A percentile compares a stretch with the other conserved stretches of the same genome.
These are phyloP conservation scores for Lepeophtheirus nordmannii DNA, from an alignment of 2,888 invertebrate genomes.

Conservation along the genomic window DNA sequence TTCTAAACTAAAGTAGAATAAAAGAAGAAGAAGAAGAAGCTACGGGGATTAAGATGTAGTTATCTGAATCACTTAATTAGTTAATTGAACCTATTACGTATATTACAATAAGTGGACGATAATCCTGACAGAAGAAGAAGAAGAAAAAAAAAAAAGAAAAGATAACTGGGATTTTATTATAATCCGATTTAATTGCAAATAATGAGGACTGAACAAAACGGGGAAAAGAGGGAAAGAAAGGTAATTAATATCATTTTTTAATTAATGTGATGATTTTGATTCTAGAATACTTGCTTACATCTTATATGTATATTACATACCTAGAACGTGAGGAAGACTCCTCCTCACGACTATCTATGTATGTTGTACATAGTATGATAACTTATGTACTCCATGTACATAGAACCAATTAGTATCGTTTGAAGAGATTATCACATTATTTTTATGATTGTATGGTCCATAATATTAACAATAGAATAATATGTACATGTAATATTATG, in stretches of 20 bases:
- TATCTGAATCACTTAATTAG: not conserved
- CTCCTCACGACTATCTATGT: no score
- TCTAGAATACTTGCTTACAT: no score
- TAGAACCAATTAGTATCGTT: constrained; percentile 1
- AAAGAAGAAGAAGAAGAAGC: no score
- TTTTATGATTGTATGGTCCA: not conserved
- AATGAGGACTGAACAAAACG: not conserved
- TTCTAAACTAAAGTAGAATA: no score
- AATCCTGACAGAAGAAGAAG: not conserved
- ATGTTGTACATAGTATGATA: no score
- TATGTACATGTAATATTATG: not conserved
- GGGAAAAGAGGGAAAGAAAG: not conserved
- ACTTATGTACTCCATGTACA: no score
- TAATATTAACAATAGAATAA: not conserved
- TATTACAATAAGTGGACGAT: constrained; percentile 4
- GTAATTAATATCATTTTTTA: not conserved
- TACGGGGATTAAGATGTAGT: no score
- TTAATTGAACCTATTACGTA: constrained; percentile 4
- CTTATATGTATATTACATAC: no score
- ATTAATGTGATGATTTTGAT: not conserved
- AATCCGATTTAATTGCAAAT: constrained; percentile 4
- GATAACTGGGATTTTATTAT: not conserved
- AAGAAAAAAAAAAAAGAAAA: not conserved
- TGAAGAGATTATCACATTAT: constrained; percentile 6
- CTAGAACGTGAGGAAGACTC: no score